A percentile compares a stretch with the other conserved stretches of the same genome.
Conservation (phyloP, 2,797 vertebrate species). For the Megaceryle alcyon region DNA sequence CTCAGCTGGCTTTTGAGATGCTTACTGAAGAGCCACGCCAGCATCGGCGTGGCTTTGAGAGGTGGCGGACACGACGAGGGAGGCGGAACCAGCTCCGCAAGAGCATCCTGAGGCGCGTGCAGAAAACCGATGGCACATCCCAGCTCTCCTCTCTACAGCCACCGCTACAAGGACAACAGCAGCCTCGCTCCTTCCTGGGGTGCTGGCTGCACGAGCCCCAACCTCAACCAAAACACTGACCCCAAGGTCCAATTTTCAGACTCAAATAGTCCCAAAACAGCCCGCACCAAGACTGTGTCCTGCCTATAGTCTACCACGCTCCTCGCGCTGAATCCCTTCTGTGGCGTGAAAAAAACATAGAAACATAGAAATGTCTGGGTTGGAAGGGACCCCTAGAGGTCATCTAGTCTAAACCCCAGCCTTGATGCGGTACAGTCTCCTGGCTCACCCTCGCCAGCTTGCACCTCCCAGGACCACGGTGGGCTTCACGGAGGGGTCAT, state of each 20-base stretch:
- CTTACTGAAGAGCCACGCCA: background rate
- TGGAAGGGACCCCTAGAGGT: too few species aligned
- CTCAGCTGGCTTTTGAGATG: background rate
- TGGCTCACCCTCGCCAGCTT: rapidly evolving
- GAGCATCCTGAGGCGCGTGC: rapidly evolving
- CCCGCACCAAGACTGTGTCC: background rate
- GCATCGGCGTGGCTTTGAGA: background rate
- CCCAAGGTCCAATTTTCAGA: background rate
- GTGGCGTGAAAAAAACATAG: too few species aligned
- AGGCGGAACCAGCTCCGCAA: rapidly evolving
- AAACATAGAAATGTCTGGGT: too few species aligned
- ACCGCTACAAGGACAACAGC: background rate
- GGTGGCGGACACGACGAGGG: rapidly evolving
- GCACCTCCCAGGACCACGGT: rapidly evolving
- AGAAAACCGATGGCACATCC: rapidly evolving
- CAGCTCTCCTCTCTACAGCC: background rate
- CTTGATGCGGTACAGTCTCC: background rate
- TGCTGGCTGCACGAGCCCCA: background rate
- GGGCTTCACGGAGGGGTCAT: rapidly evolving
- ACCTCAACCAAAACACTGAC: background rate
- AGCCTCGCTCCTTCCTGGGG: rapidly evolving
- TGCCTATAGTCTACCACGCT: rapidly evolving
- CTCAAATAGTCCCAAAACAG: background rate
- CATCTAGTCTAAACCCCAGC: too few species aligned
- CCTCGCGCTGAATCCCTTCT: background rate